Conservation (phyloP, 2,113 vertebrate species). For the Orientallactaga bullata region DNA sequence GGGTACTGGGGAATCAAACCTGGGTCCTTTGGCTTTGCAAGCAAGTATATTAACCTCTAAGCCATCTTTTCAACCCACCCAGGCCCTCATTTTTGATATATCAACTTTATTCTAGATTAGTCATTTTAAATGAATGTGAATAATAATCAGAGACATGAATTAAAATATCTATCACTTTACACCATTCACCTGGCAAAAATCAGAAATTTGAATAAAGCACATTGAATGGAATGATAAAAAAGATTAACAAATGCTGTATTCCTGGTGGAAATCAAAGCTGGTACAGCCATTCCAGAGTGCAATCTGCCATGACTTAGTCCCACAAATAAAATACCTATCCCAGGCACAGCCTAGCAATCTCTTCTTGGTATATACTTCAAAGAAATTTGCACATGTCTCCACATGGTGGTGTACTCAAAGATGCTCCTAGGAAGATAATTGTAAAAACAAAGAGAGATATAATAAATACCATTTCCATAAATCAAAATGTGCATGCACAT, state of each 20-base stretch:
- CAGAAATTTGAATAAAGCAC: constrained; percentile 10
- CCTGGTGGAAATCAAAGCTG: constrained; percentile 27
- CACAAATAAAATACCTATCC: constrained; percentile 41
- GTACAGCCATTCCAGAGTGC: neutral
- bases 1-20: neutral
- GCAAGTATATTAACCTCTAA: neutral
- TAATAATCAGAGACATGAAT: constrained; percentile 1
- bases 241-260: constrained; percentile 21
- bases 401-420: neutral
- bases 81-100: neutral
- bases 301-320: constrained; percentile 35
- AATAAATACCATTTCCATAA: constrained; percentile 40
- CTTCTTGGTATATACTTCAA: neutral
- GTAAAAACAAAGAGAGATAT: neutral
- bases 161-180: constrained; percentile 35
- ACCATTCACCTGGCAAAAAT: constrained; percentile 9
- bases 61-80: no score
- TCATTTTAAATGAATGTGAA: constrained; percentile 40
- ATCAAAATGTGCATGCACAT: constrained; percentile 43
- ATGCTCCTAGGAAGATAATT: constrained; percentile 28
- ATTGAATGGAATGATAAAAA: constrained; percentile 3
- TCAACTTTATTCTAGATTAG: neutral
- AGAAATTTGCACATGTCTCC: neutral
- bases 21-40: neutral
- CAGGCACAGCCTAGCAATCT: constrained; percentile 1